Percentiles rank a stretch among this genome's conserved stretches.
phyloP scores from a whole-genome alignment of 2,797 vertebrate species.

The Balearica regulorum region DNA sequence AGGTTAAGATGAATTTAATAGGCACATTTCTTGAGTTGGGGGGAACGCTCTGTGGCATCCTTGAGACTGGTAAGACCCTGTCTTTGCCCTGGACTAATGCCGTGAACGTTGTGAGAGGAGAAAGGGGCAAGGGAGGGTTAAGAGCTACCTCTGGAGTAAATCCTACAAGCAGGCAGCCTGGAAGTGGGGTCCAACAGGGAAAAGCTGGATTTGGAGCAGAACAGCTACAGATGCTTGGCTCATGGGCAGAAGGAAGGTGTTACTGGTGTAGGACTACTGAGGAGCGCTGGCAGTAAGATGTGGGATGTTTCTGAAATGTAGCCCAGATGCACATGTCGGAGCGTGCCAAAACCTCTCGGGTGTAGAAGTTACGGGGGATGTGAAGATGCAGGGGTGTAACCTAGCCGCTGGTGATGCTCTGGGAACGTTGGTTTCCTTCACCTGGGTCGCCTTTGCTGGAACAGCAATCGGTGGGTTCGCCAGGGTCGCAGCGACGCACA shows the following conservation, averaged over 20 bases:
- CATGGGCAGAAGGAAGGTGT: neutral
- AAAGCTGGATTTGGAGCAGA: neutral
- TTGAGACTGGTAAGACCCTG: neutral
- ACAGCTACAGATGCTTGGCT: neutral
- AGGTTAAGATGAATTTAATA: neutral
- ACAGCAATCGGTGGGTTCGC: neutral
- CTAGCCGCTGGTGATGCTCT: neutral
- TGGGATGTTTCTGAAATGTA: neutral
- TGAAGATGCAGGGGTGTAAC: neutral
- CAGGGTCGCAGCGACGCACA: rapidly evolving
- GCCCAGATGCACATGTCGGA: neutral
- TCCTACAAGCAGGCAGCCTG: neutral
- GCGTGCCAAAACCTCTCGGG: neutral
- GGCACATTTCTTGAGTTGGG: neutral
- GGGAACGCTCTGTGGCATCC: neutral
- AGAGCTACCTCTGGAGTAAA: neutral
- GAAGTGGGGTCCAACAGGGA: neutral
- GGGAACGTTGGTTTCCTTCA: neutral
- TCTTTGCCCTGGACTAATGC: neutral
- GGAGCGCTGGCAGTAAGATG: neutral
- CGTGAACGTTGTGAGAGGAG: neutral
- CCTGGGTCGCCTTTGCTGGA: neutral
- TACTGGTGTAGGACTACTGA: neutral
- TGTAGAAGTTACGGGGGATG: neutral
- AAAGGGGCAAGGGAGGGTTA: neutral